A percentile compares a stretch with the other conserved stretches of the same genome.
phyloP scores from a whole-genome alignment of 2,888 invertebrate genomes.

The Platynereis dumerilii region DNA sequence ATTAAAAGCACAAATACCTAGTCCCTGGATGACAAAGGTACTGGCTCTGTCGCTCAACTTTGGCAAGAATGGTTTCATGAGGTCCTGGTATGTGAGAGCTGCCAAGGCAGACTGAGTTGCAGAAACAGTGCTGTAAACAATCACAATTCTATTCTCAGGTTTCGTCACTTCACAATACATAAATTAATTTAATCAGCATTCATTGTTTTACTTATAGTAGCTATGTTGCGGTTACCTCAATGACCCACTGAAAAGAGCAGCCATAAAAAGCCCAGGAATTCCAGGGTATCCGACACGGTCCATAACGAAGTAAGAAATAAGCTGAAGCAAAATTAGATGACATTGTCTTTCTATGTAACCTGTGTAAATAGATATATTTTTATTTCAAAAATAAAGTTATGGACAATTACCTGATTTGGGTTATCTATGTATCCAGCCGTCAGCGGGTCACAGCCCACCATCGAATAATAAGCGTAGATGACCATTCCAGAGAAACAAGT shows the following conservation, averaged over 20 bases:
- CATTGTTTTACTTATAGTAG: no score
- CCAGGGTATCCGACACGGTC: conserved; percentile 12
- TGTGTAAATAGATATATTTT: neutral
- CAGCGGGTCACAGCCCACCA: conserved; percentile 44
- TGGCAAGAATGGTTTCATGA: conserved; percentile 41
- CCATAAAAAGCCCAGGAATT: conserved; percentile 20
- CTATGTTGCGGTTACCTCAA: neutral
- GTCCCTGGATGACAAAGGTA: conserved; percentile 41
- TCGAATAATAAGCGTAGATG: conserved; percentile 39
- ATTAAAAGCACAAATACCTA: conserved; percentile 38
- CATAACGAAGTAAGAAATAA: conserved; percentile 25
- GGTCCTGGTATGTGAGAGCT: conserved; percentile 48
- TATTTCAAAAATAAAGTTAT: no score
- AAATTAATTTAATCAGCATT: no score
- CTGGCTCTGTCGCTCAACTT: conserved; percentile 24
- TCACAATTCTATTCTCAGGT: neutral
- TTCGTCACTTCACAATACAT: no score
- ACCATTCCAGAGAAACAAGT: conserved; percentile 44
- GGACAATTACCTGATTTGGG: conserved; percentile 45
- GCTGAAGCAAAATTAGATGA: conserved; percentile 9
- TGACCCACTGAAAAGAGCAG: neutral
- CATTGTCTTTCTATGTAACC: neutral
- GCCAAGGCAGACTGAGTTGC: conserved; percentile 46
- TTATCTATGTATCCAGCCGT: conserved; percentile 38
- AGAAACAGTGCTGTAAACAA: conserved; percentile 44